Evolutionary conservation across 2,888 invertebrate species (phyloP).

Genomic region (Thyatira batis): DNA sequence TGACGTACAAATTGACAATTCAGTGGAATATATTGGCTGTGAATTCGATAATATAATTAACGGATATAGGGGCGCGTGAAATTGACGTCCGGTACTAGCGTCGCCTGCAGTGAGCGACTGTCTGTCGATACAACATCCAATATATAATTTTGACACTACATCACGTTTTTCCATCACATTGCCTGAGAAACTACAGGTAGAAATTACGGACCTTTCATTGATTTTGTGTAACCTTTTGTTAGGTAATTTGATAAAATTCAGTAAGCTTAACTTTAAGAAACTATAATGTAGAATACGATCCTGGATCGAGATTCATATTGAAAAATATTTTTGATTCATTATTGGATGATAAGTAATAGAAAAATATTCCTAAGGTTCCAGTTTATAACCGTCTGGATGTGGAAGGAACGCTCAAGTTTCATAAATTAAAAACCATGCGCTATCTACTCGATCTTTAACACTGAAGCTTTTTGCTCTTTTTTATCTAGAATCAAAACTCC

Average conservation of each 20-base stretch:
- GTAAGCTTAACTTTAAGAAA: too few species aligned
- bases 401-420: neutral
- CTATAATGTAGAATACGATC: too few species aligned
- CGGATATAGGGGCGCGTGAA: neutral
- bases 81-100: slow-evolving; percentile 1
- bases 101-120: neutral
- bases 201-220: neutral
- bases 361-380: neutral
- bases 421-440: neutral
- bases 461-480: neutral
- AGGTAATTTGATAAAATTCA: too few species aligned
- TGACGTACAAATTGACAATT: neutral
- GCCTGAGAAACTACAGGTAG: neutral
- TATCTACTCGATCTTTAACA: neutral
- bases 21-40: neutral
- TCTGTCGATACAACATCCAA: neutral
- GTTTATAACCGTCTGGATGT: neutral
- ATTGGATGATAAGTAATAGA: too few species aligned
- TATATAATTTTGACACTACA: neutral
- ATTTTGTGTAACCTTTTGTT: too few species aligned
- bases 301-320: too few species aligned
- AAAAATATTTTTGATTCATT: too few species aligned
- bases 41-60: slow-evolving; percentile 3
- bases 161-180: neutral
- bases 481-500: neutral